Percentiles rank a stretch among this genome's conserved stretches.
These are phyloP conservation scores for Malachius bipustulatus DNA, from an alignment of 2,888 invertebrate genomes.

Conservation along the genomic window DNA sequence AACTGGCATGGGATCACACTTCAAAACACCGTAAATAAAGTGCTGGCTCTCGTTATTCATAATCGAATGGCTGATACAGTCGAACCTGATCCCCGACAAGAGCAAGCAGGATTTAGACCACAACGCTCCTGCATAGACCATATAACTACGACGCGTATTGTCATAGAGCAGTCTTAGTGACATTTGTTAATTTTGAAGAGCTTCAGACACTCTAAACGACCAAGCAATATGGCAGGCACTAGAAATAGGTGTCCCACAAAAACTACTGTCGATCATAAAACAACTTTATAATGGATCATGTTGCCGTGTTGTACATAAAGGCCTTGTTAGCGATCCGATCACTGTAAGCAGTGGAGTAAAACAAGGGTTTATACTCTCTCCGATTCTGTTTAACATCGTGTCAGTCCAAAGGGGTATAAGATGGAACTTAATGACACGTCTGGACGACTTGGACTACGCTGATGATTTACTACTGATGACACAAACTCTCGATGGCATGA, in stretches of 20 bases:
- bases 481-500: neutral
- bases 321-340: neutral
- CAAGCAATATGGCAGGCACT: neutral
- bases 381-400: neutral
- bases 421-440: neutral
- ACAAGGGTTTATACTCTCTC: neutral
- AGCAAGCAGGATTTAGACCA: neutral
- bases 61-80: neutral
- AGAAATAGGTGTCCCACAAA: neutral
- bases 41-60: neutral
- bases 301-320: neutral
- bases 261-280: neutral
- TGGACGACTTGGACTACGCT: conserved; percentile 1
- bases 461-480: neutral
- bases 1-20: conserved; percentile 2
- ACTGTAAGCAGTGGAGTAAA: neutral
- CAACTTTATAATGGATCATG: neutral
- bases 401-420: neutral
- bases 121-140: neutral
- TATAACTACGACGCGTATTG: neutral
- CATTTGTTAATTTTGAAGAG: neutral
- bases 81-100: neutral
- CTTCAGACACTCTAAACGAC: neutral
- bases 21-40: neutral
- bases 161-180: neutral